Conservation (phyloP, 2,113 vertebrate genomes). For the Oxyruncus cristatus region DNA sequence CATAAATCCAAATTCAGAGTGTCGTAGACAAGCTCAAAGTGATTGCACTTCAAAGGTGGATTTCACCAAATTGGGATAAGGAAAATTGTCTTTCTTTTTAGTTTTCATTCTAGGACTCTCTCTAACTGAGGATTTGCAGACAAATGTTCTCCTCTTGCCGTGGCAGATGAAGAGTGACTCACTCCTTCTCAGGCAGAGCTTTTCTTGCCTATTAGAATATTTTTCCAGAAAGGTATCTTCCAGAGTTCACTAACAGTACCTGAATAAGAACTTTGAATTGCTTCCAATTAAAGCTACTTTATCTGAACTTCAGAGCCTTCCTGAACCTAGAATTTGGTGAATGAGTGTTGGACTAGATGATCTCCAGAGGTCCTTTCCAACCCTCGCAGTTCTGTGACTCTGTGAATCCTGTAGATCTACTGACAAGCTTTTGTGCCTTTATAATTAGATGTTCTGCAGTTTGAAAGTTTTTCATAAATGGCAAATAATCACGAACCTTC, state of each 20-base stretch:
- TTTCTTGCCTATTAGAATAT: not conserved
- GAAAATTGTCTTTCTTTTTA: not conserved
- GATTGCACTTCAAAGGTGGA: not conserved
- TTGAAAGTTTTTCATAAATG: not conserved
- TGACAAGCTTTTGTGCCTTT: not conserved
- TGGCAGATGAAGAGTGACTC: not conserved
- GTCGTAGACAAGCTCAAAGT: not conserved
- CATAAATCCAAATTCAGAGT: not conserved
- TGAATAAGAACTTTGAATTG: not conserved
- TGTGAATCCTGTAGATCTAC: not conserved
- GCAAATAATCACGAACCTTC: not conserved
- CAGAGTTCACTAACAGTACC: not conserved
- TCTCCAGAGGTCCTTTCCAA: not conserved
- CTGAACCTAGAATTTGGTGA: not conserved
- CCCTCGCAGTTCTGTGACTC: not conserved
- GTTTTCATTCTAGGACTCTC: not conserved
- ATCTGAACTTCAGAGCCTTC: not conserved
- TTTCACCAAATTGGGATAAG: not conserved
- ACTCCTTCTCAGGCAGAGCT: not conserved
- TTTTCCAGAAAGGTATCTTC: not conserved
- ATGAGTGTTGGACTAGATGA: not conserved
- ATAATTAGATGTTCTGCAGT: not conserved
- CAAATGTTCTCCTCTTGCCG: accelerated
- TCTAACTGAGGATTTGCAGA: not conserved
- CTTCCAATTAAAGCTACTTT: not conserved